Conservation (phyloP, 2,888 invertebrate species). For the Cantharis nigra region DNA sequence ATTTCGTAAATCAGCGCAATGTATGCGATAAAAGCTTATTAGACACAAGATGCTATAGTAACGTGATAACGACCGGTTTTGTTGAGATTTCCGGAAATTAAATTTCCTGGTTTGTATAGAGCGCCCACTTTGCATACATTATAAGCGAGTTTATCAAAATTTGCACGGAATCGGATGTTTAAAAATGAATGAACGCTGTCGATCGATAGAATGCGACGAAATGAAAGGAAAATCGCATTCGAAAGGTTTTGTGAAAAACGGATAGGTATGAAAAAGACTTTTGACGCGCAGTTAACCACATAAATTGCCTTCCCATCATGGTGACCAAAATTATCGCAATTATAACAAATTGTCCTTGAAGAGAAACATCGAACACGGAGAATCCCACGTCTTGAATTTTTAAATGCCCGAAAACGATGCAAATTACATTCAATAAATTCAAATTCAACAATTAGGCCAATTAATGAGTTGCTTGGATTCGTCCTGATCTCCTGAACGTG, state of each 20-base stretch:
- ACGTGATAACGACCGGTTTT: background rate
- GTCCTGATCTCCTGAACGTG: background rate
- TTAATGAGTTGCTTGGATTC: background rate
- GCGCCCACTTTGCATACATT: constrained; percentile 12
- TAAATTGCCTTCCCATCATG: background rate
- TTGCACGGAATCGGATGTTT: background rate
- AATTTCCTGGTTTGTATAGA: constrained; percentile 10
- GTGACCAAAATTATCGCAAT: background rate
- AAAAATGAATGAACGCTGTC: background rate
- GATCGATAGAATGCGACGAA: background rate
- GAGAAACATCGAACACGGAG: background rate
- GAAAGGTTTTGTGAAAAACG: background rate
- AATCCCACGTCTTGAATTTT: background rate
- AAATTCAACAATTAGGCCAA: constrained; percentile 5
- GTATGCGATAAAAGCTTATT: background rate
- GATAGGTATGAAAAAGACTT: background rate
- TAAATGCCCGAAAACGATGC: background rate
- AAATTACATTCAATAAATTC: background rate
- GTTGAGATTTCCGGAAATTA: constrained; percentile 14
- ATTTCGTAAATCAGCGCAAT: background rate
- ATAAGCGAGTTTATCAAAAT: background rate
- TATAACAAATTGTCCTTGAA: background rate
- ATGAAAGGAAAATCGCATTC: background rate
- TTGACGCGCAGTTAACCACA: background rate
- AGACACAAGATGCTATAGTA: background rate